Evolutionary conservation across 2,797 vertebrate genomes (phyloP).

Genomic region (Peromyscus attwateri): DNA sequence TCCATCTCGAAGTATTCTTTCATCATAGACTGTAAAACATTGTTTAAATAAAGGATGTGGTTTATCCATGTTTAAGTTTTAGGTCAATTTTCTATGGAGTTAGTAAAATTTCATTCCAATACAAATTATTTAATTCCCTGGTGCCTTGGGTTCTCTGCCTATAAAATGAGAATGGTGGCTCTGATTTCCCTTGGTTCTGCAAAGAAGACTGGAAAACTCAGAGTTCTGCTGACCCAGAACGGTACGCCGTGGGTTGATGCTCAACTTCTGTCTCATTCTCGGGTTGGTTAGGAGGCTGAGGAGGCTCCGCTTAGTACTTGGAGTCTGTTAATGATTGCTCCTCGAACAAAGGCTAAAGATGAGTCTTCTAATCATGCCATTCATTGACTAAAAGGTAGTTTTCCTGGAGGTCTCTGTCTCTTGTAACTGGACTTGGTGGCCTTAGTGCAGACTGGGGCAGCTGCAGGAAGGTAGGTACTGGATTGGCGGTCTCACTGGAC

Average conservation of each 20-base stretch:
- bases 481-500: neutral
- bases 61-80: slow-evolving; percentile 79
- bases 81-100: slow-evolving; percentile 80
- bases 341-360: neutral
- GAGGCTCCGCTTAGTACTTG: neutral
- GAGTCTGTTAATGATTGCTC: neutral
- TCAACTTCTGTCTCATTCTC: neutral
- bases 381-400: neutral
- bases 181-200: slow-evolving; percentile 21
- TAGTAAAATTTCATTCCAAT: slow-evolving; percentile 81
- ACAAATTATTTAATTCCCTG: slow-evolving; percentile 81
- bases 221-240: neutral
- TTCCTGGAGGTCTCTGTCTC: neutral
- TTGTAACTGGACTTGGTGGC: neutral
- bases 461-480: neutral
- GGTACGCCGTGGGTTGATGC: neutral
- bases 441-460: neutral
- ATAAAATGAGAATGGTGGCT: slow-evolving; percentile 62
- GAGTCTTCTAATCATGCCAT: neutral
- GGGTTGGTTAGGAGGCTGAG: neutral
- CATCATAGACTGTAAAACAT: slow-evolving; percentile 79
- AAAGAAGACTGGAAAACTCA: neutral
- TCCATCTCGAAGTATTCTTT: slow-evolving; percentile 82
- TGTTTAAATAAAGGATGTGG: slow-evolving; percentile 83
- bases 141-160: slow-evolving; percentile 74